These are phyloP conservation scores for Corythaeola cristata DNA, from an alignment of 2,113 vertebrate genomes.

Conservation along the genomic window DNA sequence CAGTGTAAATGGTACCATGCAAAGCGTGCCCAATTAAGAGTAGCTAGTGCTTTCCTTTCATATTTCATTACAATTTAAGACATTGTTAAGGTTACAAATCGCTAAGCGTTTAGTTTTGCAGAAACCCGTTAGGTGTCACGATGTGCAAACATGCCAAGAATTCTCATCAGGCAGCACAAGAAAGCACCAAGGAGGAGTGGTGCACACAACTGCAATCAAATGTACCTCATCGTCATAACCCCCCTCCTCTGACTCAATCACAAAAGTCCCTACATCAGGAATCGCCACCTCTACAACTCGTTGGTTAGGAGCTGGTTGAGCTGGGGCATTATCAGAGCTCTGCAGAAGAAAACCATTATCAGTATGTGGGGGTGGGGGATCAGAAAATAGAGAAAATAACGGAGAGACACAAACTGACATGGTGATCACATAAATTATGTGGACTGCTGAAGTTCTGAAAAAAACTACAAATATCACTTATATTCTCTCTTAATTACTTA, in stretches of 20 bases:
- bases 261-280: slow-evolving; percentile 92
- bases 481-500: not conserved
- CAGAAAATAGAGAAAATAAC: slow-evolving; percentile 12
- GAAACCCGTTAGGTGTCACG: slow-evolving; percentile 36
- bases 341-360: slow-evolving; percentile 78
- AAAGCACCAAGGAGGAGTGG: slow-evolving; percentile 46
- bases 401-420: not conserved
- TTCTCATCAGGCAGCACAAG: slow-evolving; percentile 50
- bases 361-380: not conserved
- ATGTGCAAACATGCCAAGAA: slow-evolving; percentile 71
- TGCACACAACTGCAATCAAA: slow-evolving; percentile 47
- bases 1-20: slow-evolving; percentile 45
- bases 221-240: slow-evolving; percentile 98
- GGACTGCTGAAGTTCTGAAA: not conserved
- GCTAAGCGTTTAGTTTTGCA: slow-evolving; percentile 43
- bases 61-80: not conserved
- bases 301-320: slow-evolving; percentile 79
- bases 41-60: not conserved
- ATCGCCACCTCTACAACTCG: slow-evolving; percentile 93
- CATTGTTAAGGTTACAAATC: not conserved
- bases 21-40: slow-evolving; percentile 42
- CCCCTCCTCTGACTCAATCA: slow-evolving; percentile 93
- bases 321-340: slow-evolving; percentile 78
- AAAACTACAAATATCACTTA: not conserved
- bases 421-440: not conserved